A percentile compares a stretch with the other conserved stretches of the same genome.
These are phyloP conservation scores for Lochmaea crataegi DNA, from an alignment of 2,888 invertebrate species.

Conservation along the genomic window DNA sequence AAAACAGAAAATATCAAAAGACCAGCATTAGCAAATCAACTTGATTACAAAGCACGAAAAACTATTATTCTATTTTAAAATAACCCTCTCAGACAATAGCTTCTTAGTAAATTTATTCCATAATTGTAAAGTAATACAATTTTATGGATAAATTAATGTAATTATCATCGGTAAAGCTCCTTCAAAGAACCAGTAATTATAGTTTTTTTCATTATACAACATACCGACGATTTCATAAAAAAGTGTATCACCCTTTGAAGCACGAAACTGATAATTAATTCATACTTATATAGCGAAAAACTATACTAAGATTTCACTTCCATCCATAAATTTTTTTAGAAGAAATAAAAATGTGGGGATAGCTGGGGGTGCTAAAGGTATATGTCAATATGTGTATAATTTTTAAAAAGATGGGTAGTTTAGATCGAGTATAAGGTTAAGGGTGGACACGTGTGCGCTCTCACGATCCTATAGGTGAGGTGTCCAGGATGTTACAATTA, in stretches of 20 bases:
- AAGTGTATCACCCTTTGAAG: too few species aligned
- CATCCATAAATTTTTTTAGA: too few species aligned
- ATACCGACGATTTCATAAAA: not conserved
- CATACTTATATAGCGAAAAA: too few species aligned
- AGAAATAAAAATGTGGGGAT: too few species aligned
- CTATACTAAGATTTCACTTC: too few species aligned
- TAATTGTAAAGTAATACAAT: conserved; percentile 1
- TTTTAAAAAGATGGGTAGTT: not conserved
- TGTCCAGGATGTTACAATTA: conserved; percentile 11
- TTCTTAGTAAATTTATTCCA: not conserved
- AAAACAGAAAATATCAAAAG: not conserved
- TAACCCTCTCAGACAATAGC: not conserved
- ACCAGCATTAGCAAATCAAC: not conserved
- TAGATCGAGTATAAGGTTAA: conserved; percentile 1
- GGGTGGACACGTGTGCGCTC: not conserved
- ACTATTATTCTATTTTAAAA: not conserved
- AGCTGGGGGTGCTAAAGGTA: too few species aligned
- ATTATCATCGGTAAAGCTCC: conserved; percentile 4
- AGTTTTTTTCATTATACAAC: not conserved
- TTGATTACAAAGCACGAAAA: conserved; percentile 6
- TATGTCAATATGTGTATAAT: too few species aligned
- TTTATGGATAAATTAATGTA: not conserved
- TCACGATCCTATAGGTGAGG: conserved; percentile 2
- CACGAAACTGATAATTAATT: too few species aligned
- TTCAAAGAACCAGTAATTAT: not conserved